These are phyloP conservation scores for Lutjanus erythropterus DNA, from an alignment of 2,113 vertebrate species.

Conservation along the genomic window DNA sequence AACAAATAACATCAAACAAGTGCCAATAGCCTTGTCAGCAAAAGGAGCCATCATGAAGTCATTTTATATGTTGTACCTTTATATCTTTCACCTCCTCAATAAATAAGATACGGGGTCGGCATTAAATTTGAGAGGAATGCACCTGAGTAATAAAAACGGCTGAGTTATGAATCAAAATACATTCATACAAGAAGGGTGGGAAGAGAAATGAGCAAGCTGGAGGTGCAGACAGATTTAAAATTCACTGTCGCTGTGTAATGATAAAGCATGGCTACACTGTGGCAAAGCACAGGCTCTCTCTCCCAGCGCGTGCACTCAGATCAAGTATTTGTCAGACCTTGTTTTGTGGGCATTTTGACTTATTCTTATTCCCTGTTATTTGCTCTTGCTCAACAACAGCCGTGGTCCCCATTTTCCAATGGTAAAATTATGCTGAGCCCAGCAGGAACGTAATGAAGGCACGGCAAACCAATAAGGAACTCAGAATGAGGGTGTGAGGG, in stretches of 20 bases:
- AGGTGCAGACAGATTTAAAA: conserved; percentile 66
- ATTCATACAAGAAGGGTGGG: conserved; percentile 30
- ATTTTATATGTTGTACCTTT: conserved; percentile 61
- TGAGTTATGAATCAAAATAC: conserved; percentile 74
- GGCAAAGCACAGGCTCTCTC: conserved; percentile 23
- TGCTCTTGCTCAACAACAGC: conserved; percentile 51
- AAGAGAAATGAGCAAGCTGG: conserved; percentile 53
- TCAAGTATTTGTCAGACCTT: conserved; percentile 66
- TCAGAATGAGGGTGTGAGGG: conserved; percentile 50
- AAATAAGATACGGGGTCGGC: conserved; percentile 69
- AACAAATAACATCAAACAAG: conserved; percentile 73
- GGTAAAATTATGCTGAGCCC: conserved; percentile 67
- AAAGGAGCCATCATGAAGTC: conserved; percentile 69
- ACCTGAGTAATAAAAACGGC: conserved; percentile 69
- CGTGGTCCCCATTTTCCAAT: conserved; percentile 25
- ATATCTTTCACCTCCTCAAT: conserved; percentile 69
- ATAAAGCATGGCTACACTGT: conserved; percentile 53
- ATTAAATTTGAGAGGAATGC: conserved; percentile 75
- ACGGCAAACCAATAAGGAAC: conserved; percentile 55
- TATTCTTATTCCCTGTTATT: conserved; percentile 63
- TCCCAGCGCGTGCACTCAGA: conserved; percentile 9
- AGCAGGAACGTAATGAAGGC: conserved; percentile 70
- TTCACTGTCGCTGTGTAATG: conserved; percentile 60
- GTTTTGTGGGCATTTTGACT: conserved; percentile 61
- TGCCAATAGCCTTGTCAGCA: conserved; percentile 76